Conservation (phyloP, 2,797 vertebrate species). For the Clamator glandarius region DNA sequence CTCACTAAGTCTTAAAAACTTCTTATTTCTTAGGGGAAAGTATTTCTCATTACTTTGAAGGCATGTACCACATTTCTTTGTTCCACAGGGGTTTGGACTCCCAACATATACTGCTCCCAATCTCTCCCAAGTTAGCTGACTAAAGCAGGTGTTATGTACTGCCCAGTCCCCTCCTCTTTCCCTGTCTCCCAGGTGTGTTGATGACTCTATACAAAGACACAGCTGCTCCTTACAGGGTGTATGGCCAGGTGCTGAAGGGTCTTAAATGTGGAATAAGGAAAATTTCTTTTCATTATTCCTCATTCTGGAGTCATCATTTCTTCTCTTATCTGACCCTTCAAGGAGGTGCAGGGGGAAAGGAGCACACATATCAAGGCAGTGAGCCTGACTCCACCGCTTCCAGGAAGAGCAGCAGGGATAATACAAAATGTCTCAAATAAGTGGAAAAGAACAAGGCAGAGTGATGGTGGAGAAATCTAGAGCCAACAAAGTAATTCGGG, state of each 20-base stretch:
- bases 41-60: background rate
- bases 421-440: background rate
- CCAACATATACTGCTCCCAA: background rate
- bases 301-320: background rate
- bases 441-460: background rate
- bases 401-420: background rate
- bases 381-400: background rate
- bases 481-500: accelerated
- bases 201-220: background rate
- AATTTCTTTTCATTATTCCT: background rate
- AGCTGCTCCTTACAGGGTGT: background rate
- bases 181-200: background rate
- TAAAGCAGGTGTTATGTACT: background rate
- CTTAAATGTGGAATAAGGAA: background rate
- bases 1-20: background rate
- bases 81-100: background rate
- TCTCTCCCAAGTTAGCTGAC: background rate
- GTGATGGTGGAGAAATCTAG: background rate
- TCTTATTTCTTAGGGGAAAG: too few species aligned
- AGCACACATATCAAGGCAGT: background rate
- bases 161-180: background rate
- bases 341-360: background rate
- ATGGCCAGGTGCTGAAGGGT: background rate
- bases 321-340: background rate
- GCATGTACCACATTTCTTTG: background rate